Evolutionary conservation across 2,888 invertebrate genomes (phyloP), one percentile per base, ranked within the genome.

Genomic region (Drosophila differens): DNA sequence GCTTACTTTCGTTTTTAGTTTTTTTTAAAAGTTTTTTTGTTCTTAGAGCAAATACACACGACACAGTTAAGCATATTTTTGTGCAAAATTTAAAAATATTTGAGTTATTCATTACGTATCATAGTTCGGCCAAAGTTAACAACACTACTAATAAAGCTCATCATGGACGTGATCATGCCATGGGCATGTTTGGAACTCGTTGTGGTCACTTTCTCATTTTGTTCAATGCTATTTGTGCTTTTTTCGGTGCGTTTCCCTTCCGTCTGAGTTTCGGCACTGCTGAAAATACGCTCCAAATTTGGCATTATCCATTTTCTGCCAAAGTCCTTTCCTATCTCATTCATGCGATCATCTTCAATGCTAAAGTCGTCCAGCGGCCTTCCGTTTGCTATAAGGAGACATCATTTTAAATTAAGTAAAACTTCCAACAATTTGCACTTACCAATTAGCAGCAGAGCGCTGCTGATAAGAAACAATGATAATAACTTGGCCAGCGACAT

Each of bases 131-230:
- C 85, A 47, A 85, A 76, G 44, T 71, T 76, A 9, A 85, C 33
- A 9, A 74, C 58, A 32, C 69, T 85, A 33, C 73, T 89, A 19
- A 85, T 74, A 71, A 85, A 89, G 16, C 70, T 70, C 1, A 85
- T 52, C 89, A 85, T 87, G 0, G 85, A 89, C 7, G 83, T 87
- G 49, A 85, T 85, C 89, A 85, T 85, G 14, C 74, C 61, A 44
- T 89, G 88, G n/a, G 85, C 85, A 69, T 85, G 89, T 22, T 87
- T 87, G 4, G 85, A 85, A 35, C 88, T 87, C 51, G 72, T 51
- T 1, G 82, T 70, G 22, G 76, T 71, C 14, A 72, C 52, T 2
- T 10, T 30, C 9, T 32, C 6, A 12, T 63, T 70, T 16, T 51
- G 59, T 3, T 28, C 59, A 19, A 63, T 62, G 58, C 47, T 82